Base-by-base conservation (phyloP, 1,140 invertebrate genomes). In the Lucilia sericata region DNA sequence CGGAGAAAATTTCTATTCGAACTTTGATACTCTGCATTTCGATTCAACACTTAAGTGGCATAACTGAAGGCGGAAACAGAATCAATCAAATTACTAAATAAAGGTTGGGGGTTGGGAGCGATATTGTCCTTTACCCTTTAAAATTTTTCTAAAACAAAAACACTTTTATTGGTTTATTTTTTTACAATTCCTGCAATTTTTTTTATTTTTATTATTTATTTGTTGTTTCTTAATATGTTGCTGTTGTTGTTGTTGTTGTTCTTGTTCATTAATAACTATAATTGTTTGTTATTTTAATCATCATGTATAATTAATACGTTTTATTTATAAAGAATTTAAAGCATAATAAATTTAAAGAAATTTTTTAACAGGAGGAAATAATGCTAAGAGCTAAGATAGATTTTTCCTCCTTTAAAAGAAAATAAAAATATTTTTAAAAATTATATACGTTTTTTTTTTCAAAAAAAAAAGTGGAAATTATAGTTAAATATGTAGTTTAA, bases 141-240 rank as follows among this genome's bases (percentile, higher is more conserved):
- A n/a, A n/a, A n/a, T 42, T 42, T 42, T 42, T 8, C 5, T 42
- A 60, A 60, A 60, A 21, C 25, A 25, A 70, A 70, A 19, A 70
- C 65, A 12, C n/a, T 70, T 70, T 70, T 70, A 36, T 78, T 34
- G 17, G 30, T 17, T 36, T 47, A 76, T 76, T 78, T 42, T 42
- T 55, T 70, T 70, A 70, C 65, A 70, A 70, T 70, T 70, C 65
- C 65, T 70, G 65, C 65, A 70, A 70, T 70, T 70, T 70, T 70
- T 25, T 21, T 70, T 70, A 25, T 25, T 70, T 42, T 70, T 25
- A 21, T 70, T 70, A 17, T 70, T 70, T 70, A 25, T 70, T 70
- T 70, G 19, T 21, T 70, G n/a, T 70, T 55, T 55, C 10, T 70
- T 25, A 21, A 19, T 70, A 19, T 70, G n/a, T 60, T 60, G 55